Evolutionary conservation across 2,113 vertebrate genomes (phyloP), one percentile per base, ranked within the genome.

Genomic region (Ceyx cyanopectus): DNA sequence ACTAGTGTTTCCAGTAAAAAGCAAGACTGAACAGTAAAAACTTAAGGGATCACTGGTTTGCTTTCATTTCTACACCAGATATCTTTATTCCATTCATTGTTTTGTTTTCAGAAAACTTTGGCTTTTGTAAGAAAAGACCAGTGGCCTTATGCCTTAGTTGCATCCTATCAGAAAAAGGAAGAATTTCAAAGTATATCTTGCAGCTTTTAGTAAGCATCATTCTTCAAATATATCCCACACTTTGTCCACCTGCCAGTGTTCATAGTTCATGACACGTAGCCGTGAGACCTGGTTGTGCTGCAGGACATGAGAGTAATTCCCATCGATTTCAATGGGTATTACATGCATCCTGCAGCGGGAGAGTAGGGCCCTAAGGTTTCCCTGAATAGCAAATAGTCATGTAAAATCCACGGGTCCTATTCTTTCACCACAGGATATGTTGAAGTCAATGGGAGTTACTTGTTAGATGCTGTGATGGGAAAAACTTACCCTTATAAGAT

Each of bases 301-400:
- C 94, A 92, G 88, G 92, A 92, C 67, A 4, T 10, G 8, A 89
- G 79, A 75, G 90, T 92, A 87, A 95, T 96, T 97, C 90, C 91
- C 81, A 76, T 81, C 89, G 85, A 89, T 87, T 82, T 93, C 91
- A 93, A 69, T 89, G 93, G 90, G 91, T 91, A 94, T 95, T 97
- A 91, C 92, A 90, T 22, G 83, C 68, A 45, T 97, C 94, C 90
- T 94, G 91, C 91, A 95, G 94, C 0, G 80, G 85, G 92, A 72
- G 75, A 91, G 83, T 96, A 87, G 91, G 89, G 68, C 87, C 94
- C 84, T 91, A 63, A 73, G 89, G 81, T 93, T 89, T 95, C 78
- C n/a, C 65, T 92, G 92, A 96, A 93, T 92, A 87, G 81, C 81
- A 92, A 87, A 95, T 26, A 90, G 79, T 89, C 81, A 69, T 96